These are phyloP conservation scores for Salticus scenicus DNA, from an alignment of 2,888 invertebrate genomes.

Conservation along the genomic window DNA sequence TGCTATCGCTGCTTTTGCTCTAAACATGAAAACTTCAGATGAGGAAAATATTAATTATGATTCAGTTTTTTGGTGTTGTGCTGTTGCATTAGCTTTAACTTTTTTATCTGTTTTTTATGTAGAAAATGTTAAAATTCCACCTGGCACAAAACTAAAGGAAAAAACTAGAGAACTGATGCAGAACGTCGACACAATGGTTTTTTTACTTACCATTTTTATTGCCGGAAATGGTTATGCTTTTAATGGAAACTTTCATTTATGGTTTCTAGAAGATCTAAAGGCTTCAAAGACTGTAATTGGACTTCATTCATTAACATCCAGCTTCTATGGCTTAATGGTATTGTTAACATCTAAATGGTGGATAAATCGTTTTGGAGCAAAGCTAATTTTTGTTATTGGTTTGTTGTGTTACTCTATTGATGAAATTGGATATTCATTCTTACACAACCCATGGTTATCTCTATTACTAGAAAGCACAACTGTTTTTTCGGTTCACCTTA, in stretches of 20 bases:
- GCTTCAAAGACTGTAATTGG: slow-evolving; percentile 88
- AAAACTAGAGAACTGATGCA: slow-evolving; percentile 85
- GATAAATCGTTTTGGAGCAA: slow-evolving; percentile 86
- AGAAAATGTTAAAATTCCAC: slow-evolving; percentile 79
- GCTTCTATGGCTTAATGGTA: slow-evolving; percentile 88
- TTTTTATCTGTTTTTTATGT: not conserved
- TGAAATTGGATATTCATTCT: slow-evolving; percentile 86
- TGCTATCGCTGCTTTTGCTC: not conserved
- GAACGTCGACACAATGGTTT: slow-evolving; percentile 86
- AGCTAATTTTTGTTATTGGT: slow-evolving; percentile 87
- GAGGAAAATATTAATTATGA: not conserved
- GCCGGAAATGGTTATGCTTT: slow-evolving; percentile 92
- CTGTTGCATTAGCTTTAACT: not conserved
- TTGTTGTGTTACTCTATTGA: slow-evolving; percentile 89
- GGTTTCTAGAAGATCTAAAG: slow-evolving; percentile 86
- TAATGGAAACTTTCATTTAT: slow-evolving; percentile 89
- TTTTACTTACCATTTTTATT: slow-evolving; percentile 86
- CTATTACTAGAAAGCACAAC: slow-evolving; percentile 86
- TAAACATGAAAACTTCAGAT: not conserved
- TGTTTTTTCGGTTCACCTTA: slow-evolving; percentile 87
- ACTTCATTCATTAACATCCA: slow-evolving; percentile 88
- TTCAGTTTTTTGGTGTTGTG: not conserved
- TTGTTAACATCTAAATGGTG: slow-evolving; percentile 89
- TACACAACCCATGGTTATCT: slow-evolving; percentile 90
- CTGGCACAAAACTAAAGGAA: slow-evolving; percentile 85